Percentiles rank a stretch among this genome's conserved stretches.
Evolutionary conservation across 1,140 invertebrate species (phyloP).

Genomic region (Drosophila sproati): DNA sequence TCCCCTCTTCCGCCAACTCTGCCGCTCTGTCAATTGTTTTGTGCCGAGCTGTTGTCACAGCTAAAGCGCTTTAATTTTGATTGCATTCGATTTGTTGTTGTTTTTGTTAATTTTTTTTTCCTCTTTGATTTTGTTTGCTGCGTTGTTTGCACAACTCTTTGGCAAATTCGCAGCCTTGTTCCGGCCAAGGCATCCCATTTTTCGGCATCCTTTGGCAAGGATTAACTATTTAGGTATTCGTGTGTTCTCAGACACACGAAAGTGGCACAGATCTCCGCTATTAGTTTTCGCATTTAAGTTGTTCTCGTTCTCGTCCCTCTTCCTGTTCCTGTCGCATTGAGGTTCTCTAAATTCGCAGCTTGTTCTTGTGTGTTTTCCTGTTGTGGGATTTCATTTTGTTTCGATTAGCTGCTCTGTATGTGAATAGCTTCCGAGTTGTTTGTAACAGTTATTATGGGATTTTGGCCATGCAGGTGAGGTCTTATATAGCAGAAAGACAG

Average conservation of each 20-base stretch:
- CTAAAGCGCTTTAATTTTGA: constrained; percentile 83
- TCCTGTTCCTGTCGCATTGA: background rate
- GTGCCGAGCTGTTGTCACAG: constrained; percentile 70
- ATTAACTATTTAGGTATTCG: constrained; percentile 73
- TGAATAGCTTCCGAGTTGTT: constrained; percentile 37
- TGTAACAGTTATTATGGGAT: constrained; percentile 48
- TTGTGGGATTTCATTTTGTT: constrained; percentile 42
- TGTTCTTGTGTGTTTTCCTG: constrained; percentile 19
- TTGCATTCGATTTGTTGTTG: constrained; percentile 80
- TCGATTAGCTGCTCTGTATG: constrained; percentile 23
- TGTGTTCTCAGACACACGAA: constrained; percentile 41
- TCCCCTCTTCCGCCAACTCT: background rate
- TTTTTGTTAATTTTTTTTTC: constrained; percentile 26
- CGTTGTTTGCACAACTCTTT: constrained; percentile 75
- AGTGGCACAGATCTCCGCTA: constrained; percentile 55
- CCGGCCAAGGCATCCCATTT: constrained; percentile 22
- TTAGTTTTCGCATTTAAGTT: background rate
- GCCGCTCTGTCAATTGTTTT: constrained; percentile 58
- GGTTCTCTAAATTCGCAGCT: constrained; percentile 23
- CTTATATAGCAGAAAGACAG: background rate
- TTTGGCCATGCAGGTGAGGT: constrained; percentile 25
- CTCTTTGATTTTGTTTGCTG: constrained; percentile 22
- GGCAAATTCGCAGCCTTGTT: constrained; percentile 79
- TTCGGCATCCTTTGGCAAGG: constrained; percentile 60
- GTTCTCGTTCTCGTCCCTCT: background rate